Conservation (phyloP, 2,113 vertebrate species). For the Caretta caretta region DNA sequence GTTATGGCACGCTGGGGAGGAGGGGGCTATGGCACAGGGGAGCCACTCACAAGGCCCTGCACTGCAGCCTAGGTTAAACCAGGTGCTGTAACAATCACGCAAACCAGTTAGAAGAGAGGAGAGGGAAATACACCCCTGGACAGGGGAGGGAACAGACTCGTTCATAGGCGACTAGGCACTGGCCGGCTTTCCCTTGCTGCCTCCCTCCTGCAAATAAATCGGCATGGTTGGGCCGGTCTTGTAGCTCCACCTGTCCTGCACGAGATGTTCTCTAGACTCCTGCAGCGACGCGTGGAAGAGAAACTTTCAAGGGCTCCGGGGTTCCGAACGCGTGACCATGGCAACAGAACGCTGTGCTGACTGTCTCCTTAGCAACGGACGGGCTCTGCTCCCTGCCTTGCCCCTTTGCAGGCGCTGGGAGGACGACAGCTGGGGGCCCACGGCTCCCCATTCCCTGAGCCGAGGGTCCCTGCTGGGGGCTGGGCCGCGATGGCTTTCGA, state of each 20-base stretch:
- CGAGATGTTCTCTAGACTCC: not conserved
- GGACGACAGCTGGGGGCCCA: not conserved
- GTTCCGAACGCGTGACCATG: not conserved
- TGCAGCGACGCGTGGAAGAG: not conserved
- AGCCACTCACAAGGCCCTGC: not conserved
- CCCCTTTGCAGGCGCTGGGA: not conserved
- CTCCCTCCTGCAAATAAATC: not conserved
- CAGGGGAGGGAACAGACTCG: not conserved
- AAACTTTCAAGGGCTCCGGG: not conserved
- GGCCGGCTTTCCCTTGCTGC: not conserved
- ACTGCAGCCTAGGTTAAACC: not conserved
- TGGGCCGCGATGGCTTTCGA: constrained; percentile 31
- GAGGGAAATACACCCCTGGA: not conserved
- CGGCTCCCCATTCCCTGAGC: not conserved
- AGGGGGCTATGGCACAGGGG: not conserved
- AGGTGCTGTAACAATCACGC: not conserved
- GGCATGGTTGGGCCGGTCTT: not conserved
- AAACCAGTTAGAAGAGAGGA: not conserved
- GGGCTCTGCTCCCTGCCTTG: not conserved
- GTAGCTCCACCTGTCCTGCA: not conserved
- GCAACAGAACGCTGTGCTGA: constrained; percentile 31
- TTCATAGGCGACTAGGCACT: not conserved
- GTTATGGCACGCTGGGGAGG: not conserved
- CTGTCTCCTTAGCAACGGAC: not conserved
- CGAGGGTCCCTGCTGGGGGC: not conserved